Conservation (phyloP, 1,140 invertebrate genomes). For the Hyles euphorbiae region DNA sequence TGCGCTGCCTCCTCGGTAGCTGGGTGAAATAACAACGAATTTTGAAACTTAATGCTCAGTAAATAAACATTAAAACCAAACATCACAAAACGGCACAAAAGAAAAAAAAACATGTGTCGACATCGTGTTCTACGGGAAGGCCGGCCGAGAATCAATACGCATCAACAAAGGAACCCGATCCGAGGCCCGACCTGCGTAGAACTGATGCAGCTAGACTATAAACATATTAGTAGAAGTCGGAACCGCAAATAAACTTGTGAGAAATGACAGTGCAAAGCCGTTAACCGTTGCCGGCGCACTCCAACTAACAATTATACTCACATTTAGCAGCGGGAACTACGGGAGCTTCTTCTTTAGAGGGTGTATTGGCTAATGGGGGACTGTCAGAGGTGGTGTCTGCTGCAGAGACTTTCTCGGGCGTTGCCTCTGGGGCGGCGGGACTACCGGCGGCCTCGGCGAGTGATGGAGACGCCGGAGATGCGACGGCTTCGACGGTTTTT, state of each 20-base stretch:
- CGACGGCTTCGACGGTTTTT: constrained; percentile 4
- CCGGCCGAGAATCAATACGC: constrained; percentile 8
- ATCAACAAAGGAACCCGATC: neutral
- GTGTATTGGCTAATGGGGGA: constrained; percentile 58
- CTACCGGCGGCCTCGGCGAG: neutral
- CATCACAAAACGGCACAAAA: constrained; percentile 75
- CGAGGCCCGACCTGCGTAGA: constrained; percentile 33
- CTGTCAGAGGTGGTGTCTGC: constrained; percentile 44
- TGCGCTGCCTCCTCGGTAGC: constrained; percentile 74
- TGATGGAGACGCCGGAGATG: constrained; percentile 12
- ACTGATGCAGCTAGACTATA: constrained; percentile 45
- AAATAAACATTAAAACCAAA: constrained; percentile 70
- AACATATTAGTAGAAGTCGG: constrained; percentile 65
- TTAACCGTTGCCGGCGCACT: constrained; percentile 34
- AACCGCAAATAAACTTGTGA: constrained; percentile 71
- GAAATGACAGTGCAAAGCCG: constrained; percentile 63
- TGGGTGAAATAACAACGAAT: constrained; percentile 76
- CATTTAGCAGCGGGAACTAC: constrained; percentile 55
- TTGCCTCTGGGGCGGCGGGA: constrained; percentile 1
- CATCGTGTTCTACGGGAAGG: constrained; percentile 31
- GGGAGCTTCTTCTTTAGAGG: constrained; percentile 54
- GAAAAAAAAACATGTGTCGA: constrained; percentile 47
- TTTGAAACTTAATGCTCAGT: constrained; percentile 68
- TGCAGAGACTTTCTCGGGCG: constrained; percentile 36
- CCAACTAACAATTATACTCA: constrained; percentile 43